phyloP scores from a whole-genome alignment of 2,888 invertebrate genomes.

The Scrobipalpa atriplicella region DNA sequence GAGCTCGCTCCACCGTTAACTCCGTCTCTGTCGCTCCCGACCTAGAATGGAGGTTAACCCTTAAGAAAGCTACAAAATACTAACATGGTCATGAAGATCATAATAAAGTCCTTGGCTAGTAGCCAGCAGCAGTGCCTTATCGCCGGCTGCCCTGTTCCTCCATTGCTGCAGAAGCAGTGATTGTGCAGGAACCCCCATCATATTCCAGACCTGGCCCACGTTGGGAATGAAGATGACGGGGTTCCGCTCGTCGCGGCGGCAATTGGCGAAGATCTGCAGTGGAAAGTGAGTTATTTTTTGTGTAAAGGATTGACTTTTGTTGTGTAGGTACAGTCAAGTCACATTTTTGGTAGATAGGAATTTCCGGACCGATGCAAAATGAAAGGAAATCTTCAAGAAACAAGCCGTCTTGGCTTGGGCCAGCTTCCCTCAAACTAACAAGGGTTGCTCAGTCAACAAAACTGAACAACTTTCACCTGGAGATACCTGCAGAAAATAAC shows the following conservation, averaged over 20 bases:
- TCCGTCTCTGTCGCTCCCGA: too few species aligned
- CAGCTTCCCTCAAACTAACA: too few species aligned
- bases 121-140: slow-evolving; percentile 83
- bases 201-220: slow-evolving; percentile 87
- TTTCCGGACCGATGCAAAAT: too few species aligned
- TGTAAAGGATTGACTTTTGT: not conserved
- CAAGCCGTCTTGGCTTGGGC: too few species aligned
- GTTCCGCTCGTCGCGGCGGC: slow-evolving; percentile 83
- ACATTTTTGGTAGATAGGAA: too few species aligned
- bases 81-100: slow-evolving; percentile 77
- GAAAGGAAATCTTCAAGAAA: too few species aligned
- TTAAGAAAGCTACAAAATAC: not conserved
- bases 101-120: slow-evolving; percentile 83
- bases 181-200: slow-evolving; percentile 82
- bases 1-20: too few species aligned
- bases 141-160: slow-evolving; percentile 72
- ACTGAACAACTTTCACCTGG: too few species aligned
- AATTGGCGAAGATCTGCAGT: slow-evolving; percentile 89
- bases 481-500: too few species aligned
- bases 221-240: slow-evolving; percentile 90
- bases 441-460: too few species aligned
- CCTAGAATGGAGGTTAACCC: too few species aligned
- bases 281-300: too few species aligned
- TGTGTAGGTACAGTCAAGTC: not conserved
- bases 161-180: slow-evolving; percentile 77